A percentile compares a stretch with the other conserved stretches of the same genome.
These are phyloP conservation scores for Erpornis zantholeuca DNA, from an alignment of 2,113 vertebrate species.

Conservation along the genomic window DNA sequence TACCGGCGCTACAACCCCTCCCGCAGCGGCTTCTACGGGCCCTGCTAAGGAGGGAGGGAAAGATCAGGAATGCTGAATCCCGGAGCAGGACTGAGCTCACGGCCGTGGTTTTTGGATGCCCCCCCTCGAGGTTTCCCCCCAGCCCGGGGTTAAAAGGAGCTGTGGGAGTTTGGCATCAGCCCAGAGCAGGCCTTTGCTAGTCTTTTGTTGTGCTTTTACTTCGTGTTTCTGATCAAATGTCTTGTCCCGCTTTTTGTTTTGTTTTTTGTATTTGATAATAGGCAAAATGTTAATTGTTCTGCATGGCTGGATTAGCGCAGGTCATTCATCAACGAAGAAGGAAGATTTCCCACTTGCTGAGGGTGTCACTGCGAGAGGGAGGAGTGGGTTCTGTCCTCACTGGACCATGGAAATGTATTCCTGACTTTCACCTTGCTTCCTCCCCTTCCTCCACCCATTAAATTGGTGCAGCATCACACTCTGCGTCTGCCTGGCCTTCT, in stretches of 20 bases:
- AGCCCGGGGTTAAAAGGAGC: neutral
- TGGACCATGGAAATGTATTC: neutral
- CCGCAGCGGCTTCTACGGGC: neutral
- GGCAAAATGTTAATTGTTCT: neutral
- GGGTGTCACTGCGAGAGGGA: neutral
- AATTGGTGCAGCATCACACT: constrained; percentile 33
- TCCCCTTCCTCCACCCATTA: constrained; percentile 38
- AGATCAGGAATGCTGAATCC: neutral
- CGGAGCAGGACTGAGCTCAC: neutral
- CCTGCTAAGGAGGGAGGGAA: neutral
- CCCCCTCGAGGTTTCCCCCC: accelerated
- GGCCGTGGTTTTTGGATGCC: neutral
- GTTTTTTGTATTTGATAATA: neutral
- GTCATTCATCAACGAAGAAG: neutral
- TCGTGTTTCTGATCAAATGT: neutral
- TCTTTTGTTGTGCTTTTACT: neutral
- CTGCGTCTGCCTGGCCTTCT: neutral
- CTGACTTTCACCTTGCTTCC: neutral
- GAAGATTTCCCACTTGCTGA: neutral
- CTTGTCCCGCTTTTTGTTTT: neutral
- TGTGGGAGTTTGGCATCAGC: neutral
- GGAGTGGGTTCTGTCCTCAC: neutral
- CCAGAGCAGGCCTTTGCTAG: neutral
- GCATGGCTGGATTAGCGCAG: neutral
- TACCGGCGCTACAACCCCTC: neutral